Percentiles rank a stretch among this genome's conserved stretches.
phyloP scores from a whole-genome alignment of 2,888 invertebrate species.

The Mythimna vitellina region DNA sequence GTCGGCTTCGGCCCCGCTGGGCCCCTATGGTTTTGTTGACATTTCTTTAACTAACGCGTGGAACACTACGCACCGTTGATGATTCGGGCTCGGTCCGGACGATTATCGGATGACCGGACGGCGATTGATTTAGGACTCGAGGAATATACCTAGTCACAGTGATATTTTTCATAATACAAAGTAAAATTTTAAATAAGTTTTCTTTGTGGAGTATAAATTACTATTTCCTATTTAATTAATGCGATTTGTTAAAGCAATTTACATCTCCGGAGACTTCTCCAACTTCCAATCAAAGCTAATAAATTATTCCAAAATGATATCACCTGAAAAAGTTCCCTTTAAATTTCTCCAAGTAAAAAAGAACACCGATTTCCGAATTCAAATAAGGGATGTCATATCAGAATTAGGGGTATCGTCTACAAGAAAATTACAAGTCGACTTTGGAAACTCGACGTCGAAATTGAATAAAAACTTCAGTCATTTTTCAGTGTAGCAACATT shows the following conservation, averaged over 20 bases:
- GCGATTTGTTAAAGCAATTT: constrained; percentile 8
- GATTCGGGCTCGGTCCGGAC: too few species aligned
- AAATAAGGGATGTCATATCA: constrained; percentile 57
- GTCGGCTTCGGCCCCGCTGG: too few species aligned
- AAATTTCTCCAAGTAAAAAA: constrained; percentile 41
- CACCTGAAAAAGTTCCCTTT: constrained; percentile 36
- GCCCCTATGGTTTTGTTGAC: too few species aligned
- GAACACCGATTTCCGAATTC: constrained; percentile 59
- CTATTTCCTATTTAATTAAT: neutral
- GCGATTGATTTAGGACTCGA: neutral
- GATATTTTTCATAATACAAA: too few species aligned
- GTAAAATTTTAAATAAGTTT: too few species aligned
- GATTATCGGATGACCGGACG: too few species aligned
- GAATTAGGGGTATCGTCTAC: constrained; percentile 53
- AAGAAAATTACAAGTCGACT: constrained; percentile 52
- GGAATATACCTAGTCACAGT: neutral
- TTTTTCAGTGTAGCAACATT: constrained; percentile 77
- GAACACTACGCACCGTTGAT: too few species aligned
- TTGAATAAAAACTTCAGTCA: constrained; percentile 80
- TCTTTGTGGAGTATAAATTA: too few species aligned
- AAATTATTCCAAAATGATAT: constrained; percentile 49
- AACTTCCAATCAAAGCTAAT: constrained; percentile 30
- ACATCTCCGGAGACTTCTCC: constrained; percentile 11
- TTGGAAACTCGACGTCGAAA: constrained; percentile 53
- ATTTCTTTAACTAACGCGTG: too few species aligned